phyloP scores from a whole-genome alignment of 2,113 vertebrate species.

The Pseudonaja textilis region DNA sequence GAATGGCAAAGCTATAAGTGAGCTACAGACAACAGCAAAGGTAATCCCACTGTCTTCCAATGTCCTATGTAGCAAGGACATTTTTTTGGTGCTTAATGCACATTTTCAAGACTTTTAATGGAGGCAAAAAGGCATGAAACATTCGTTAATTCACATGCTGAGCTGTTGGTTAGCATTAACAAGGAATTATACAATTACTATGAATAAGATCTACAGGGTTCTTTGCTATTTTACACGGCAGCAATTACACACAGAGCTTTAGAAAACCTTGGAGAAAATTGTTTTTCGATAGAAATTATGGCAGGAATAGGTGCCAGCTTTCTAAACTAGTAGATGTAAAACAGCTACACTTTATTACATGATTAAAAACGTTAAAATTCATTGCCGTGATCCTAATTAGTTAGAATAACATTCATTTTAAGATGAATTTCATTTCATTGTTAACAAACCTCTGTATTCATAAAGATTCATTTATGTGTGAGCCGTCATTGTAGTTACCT shows the following conservation, averaged over 20 bases:
- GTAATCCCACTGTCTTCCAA: not conserved
- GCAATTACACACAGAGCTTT: not conserved
- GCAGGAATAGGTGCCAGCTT: not conserved
- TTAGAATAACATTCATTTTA: not conserved
- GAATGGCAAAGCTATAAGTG: not conserved
- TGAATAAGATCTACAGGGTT: not conserved
- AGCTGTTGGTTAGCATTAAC: not conserved
- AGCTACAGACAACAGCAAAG: not conserved
- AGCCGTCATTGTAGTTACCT: not conserved
- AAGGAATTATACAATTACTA: slow-evolving; percentile 18
- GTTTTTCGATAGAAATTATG: not conserved
- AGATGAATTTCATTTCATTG: not conserved
- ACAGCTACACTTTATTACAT: not conserved
- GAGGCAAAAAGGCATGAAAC: not conserved
- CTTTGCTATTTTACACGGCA: not conserved
- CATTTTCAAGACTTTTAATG: not conserved
- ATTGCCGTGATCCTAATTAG: not conserved
- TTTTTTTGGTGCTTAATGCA: not conserved
- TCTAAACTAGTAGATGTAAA: not conserved
- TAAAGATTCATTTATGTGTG: not conserved
- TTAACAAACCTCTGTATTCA: not conserved
- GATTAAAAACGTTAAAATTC: not conserved
- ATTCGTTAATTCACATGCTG: not conserved
- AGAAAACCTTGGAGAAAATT: not conserved
- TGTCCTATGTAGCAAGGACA: not conserved